Evolutionary conservation across 2,797 vertebrate species (phyloP).

Genomic region (Rhinichthys osculus): DNA sequence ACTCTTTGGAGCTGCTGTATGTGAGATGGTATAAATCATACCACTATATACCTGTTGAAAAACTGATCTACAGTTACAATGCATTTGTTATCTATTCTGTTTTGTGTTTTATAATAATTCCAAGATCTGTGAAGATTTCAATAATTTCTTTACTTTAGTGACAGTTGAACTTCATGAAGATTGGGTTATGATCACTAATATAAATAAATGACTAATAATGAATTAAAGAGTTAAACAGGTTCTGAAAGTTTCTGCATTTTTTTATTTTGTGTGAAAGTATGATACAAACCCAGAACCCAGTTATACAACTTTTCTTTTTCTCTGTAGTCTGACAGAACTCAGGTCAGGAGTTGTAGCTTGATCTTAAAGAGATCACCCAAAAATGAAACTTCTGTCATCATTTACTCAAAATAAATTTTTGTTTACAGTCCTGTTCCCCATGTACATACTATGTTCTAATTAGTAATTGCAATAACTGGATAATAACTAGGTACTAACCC

Average conservation of each 20-base stretch:
- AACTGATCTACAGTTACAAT: background rate
- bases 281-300: background rate
- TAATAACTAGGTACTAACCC: too few relatives aligned
- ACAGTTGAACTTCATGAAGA: background rate
- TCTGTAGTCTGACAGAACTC: background rate
- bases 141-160: background rate
- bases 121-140: background rate
- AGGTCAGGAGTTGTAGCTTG: background rate
- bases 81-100: background rate
- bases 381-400: too few relatives aligned
- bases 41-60: background rate
- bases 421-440: too few relatives aligned
- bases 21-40: background rate
- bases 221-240: background rate
- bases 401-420: too few relatives aligned
- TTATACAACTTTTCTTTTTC: background rate
- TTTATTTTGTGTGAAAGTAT: background rate
- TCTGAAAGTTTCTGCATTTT: background rate
- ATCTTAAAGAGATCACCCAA: background rate
- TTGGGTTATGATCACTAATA: background rate
- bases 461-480: too few relatives aligned
- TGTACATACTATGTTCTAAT: too few relatives aligned
- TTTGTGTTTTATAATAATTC: slow-evolving; percentile 13
- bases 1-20: background rate
- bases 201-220: background rate